Evolutionary conservation across 1,140 invertebrate species (phyloP).

Genomic region (Panulirus ornatus): DNA sequence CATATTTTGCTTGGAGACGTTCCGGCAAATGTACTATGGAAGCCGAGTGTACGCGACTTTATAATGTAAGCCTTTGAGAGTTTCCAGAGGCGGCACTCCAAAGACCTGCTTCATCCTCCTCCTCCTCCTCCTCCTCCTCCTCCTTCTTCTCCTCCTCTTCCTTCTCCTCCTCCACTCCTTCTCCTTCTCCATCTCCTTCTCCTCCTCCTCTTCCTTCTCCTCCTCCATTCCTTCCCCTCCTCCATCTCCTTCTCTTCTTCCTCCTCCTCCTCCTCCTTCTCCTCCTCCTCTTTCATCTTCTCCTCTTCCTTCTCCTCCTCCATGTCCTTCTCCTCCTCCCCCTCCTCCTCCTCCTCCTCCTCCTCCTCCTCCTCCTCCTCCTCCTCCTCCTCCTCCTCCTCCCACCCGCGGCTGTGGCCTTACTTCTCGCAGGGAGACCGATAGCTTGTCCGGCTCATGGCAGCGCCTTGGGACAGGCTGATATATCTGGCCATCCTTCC

Average conservation of each 20-base stretch:
- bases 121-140: constrained; percentile 8
- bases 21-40: too few relatives aligned
- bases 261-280: not conserved
- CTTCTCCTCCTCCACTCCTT: constrained; percentile 13
- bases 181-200: not conserved
- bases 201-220: not conserved
- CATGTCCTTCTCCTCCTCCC: not conserved
- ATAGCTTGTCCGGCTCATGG: too few relatives aligned
- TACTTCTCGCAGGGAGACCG: too few relatives aligned
- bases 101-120: constrained; percentile 6
- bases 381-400: not conserved
- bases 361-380: not conserved
- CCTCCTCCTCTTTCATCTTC: not conserved
- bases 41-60: too few relatives aligned
- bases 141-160: constrained; percentile 19
- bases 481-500: too few relatives aligned
- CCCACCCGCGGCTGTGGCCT: not conserved
- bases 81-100: too few relatives aligned
- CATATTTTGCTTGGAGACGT: too few relatives aligned
- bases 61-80: too few relatives aligned
- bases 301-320: too few relatives aligned
- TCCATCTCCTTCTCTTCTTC: not conserved
- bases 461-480: too few relatives aligned
- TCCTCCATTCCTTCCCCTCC: not conserved
- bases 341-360: not conserved